Conservation (phyloP, 2,888 invertebrate species). For the Mythimna impura region DNA sequence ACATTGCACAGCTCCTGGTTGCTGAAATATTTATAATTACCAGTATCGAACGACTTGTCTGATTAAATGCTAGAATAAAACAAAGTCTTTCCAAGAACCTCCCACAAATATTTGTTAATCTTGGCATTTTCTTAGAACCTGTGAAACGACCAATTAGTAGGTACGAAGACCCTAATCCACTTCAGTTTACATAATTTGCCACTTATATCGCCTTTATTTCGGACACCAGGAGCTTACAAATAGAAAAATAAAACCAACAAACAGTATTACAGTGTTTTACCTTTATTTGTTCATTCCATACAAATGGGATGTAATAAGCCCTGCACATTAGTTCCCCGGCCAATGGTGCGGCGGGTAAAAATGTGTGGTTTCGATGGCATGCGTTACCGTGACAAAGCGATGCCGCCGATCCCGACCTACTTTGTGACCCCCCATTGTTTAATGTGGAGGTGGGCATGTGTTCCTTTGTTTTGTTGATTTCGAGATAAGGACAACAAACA, state of each 20-base stretch:
- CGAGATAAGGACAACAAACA: slow-evolving; percentile 1
- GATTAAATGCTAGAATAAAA: not conserved
- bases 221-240: slow-evolving; percentile 8
- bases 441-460: slow-evolving; percentile 20
- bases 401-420: slow-evolving; percentile 30
- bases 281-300: slow-evolving; percentile 43
- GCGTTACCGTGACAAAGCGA: slow-evolving; percentile 49
- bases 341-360: slow-evolving; percentile 64
- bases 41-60: not conserved
- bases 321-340: slow-evolving; percentile 65
- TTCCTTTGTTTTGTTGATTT: slow-evolving; percentile 37
- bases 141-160: slow-evolving; percentile 1
- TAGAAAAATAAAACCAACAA: slow-evolving; percentile 13
- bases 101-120: not conserved
- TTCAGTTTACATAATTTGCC: slow-evolving; percentile 4
- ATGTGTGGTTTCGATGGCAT: slow-evolving; percentile 60
- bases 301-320: slow-evolving; percentile 64
- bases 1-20: no score
- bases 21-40: no score
- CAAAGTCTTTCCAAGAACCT: not conserved
- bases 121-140: not conserved
- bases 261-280: slow-evolving; percentile 32
- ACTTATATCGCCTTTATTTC: slow-evolving; percentile 9
- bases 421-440: slow-evolving; percentile 34
- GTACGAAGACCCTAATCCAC: slow-evolving; percentile 2